These are phyloP conservation scores for Himalopsyche kuldschensis DNA, from an alignment of 2,888 invertebrate species.

Conservation along the genomic window DNA sequence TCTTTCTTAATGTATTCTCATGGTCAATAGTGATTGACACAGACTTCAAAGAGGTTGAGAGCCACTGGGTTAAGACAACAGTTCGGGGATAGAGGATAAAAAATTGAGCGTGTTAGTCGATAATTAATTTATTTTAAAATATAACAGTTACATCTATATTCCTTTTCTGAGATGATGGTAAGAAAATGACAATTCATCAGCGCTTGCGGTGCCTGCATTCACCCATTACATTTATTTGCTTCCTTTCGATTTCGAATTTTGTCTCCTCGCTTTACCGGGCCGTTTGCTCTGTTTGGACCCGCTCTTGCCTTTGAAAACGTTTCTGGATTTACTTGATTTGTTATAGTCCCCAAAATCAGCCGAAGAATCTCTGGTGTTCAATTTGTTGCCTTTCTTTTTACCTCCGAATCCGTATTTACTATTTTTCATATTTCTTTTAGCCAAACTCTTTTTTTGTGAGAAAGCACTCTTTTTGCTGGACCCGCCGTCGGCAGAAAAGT, in stretches of 20 bases:
- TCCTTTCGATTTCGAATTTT: constrained; percentile 38
- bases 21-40: too few relatives aligned
- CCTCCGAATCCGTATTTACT: constrained; percentile 94
- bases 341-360: constrained; percentile 66
- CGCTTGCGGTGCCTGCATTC: too few relatives aligned
- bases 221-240: neutral
- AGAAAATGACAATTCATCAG: too few relatives aligned
- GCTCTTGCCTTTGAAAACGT: constrained; percentile 51
- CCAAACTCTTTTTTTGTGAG: constrained; percentile 48
- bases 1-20: too few relatives aligned
- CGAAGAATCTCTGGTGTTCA: constrained; percentile 81
- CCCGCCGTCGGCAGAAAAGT: constrained; percentile 74
- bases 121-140: too few relatives aligned
- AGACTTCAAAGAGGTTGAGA: too few relatives aligned
- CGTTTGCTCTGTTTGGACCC: constrained; percentile 55
- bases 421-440: constrained; percentile 71
- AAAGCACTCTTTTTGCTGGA: constrained; percentile 48
- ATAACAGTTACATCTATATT: too few relatives aligned
- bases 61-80: too few relatives aligned
- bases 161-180: too few relatives aligned
- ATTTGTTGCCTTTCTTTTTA: constrained; percentile 86
- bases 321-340: constrained; percentile 44
- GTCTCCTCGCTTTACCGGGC: constrained; percentile 59
- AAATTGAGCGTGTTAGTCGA: too few relatives aligned
- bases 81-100: too few relatives aligned